Evolutionary conservation across 2,888 invertebrate species (phyloP), one percentile per base, ranked within the genome.

Genomic region (Ophion ellenae): DNA sequence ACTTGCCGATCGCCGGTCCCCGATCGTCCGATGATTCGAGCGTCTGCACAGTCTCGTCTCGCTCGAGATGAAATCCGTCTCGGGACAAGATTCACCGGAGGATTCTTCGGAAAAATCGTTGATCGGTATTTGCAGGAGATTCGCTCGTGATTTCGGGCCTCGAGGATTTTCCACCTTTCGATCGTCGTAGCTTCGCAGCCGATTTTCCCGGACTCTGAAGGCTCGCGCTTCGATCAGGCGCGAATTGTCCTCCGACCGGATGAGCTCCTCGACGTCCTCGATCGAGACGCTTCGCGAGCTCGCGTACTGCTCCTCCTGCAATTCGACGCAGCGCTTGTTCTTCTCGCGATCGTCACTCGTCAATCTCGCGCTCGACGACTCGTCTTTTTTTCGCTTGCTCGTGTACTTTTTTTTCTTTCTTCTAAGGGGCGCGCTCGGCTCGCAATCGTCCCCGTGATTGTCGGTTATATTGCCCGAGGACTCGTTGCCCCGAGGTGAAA

Each of bases 261-360:
- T 91, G 47, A 92, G 70, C n/a, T 92, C 91, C 63, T 92, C 92
- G 3, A 92, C 90, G 87, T 92, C 92, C 84, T 92, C 92, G 32
- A 91, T 86, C 1, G 92, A 92, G 5, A 92, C 88, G 84, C 92
- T 92, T 40, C 88, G 85, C 0, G 91, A 91, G 70, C 89, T 89
- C 11, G 90, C 83, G 76, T 67, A 79, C 0, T 86, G 86, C 11
- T 89, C 88, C 10, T 40, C 40, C 5, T 85, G 88, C 20, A 88
- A 47, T 5, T 59, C 10, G 10, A 45, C 24, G 24, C n/a, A 17
- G 0, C 14, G 28, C 24, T 81, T 66, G 9, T 74, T 24, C 45
- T 67, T 57, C 59, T 57, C 10, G 20, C 63, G 24, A 36, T 77
- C 9, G 28, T 17, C 17, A 20, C 2, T 28, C n/a, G 45, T 3